Base-by-base conservation (phyloP, 1,140 invertebrate species). In the Meloidogyne chitwoodi region DNA sequence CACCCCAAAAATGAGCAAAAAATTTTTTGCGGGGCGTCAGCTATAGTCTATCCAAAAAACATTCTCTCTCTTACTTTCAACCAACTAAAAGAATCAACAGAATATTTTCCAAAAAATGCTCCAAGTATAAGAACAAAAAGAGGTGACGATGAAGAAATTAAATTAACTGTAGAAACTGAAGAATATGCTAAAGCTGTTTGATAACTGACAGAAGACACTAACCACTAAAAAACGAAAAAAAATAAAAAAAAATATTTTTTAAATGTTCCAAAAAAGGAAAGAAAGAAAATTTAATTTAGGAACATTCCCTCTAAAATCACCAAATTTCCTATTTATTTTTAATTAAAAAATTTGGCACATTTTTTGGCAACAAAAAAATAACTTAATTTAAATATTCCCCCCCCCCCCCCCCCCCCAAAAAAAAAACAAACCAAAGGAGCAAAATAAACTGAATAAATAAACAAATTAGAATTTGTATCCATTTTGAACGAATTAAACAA, bases 51-150 rank as follows among this genome's bases (percentile, higher is more conserved):
- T n/a, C n/a, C 5, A 29, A 78, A 67, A 41, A 77, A 38, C 8
- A 3, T 38, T 8, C 6, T 31, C 2, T 31, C 29, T 6, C 16
- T 27, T 14, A 80, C 41, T 77, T 80, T 80, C 24, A 48, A 56
- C 38, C 44, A 75, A 29, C 76, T 73, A 68, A 81, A 81, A 24
- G 71, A 29, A 75, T 81, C 80, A 3, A 74, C 29, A 56, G 63
- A 26, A 31, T 65, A 48, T 27, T 62, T 41, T 14, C 83, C 74
- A 27, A 82, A 71, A 12, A 84, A 48, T 10, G 75, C 79, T 27
- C 82, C 75, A 31, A 82, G 76, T n/a, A 84, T 27, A 16, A 82
- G 71, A 16, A 84, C 78, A 67, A 82, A 82, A 2, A 82, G 69
- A 5, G 81, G 78, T 2, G 76, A 83, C 2, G 81, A 82, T 19